Conservation (phyloP, 1,140 invertebrate species). For the Dinoponera quadriceps region DNA sequence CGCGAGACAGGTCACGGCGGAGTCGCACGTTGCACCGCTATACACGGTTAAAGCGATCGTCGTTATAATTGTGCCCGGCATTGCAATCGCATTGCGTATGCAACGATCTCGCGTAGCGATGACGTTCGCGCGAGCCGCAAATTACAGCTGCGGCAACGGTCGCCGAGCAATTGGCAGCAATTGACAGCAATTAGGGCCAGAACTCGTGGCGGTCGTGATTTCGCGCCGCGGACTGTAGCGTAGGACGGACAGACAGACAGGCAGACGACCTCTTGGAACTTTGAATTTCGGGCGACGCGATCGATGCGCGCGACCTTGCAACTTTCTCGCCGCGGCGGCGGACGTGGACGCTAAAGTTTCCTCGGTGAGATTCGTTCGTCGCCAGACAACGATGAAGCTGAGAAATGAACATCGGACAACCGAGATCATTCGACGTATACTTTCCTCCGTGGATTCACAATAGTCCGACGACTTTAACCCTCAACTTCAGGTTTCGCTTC, state of each 20-base stretch:
- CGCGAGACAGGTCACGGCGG: not conserved
- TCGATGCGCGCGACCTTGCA: conserved; percentile 2
- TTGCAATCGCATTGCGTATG: conserved; percentile 27
- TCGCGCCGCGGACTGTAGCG: conserved; percentile 57
- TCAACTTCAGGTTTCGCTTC: not conserved
- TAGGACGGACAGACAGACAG: not conserved
- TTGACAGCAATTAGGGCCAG: conserved; percentile 81
- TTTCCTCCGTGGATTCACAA: no score
- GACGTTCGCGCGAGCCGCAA: conserved; percentile 50
- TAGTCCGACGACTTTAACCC: not conserved
- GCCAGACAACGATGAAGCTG: no score
- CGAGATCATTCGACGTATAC: no score
- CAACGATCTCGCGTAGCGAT: conserved; percentile 49
- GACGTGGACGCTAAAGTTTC: no score
- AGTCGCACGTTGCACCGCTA: not conserved
- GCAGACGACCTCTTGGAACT: conserved; percentile 28
- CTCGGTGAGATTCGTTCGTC: no score
- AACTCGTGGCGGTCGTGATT: conserved; percentile 77
- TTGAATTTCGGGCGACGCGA: not conserved
- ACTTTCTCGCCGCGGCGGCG: not conserved
- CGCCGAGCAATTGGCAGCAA: conserved; percentile 79
- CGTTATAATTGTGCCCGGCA: not conserved
- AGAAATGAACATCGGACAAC: no score
- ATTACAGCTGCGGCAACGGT: conserved; percentile 52
- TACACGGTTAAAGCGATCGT: not conserved